Conservation (phyloP, 2,113 vertebrate species). For the Pontoporia blainvillei region DNA sequence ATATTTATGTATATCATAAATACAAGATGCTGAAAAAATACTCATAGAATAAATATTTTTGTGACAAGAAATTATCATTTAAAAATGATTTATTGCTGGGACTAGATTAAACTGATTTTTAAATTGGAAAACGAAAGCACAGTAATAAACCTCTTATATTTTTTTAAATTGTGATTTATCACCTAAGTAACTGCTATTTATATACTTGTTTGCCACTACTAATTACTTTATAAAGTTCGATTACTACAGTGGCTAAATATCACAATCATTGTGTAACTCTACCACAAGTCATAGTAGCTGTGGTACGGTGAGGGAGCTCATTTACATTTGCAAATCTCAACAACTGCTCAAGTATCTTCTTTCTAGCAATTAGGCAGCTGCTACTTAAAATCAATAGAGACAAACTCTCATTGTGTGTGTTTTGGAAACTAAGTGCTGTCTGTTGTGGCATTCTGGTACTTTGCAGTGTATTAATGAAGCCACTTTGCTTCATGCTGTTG, state of each 20-base stretch:
- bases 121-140: slow-evolving; percentile 53
- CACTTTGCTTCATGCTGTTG: slow-evolving; percentile 18
- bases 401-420: slow-evolving; percentile 64
- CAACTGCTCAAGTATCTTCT: slow-evolving; percentile 50
- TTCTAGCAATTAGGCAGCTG: slow-evolving; percentile 61
- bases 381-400: slow-evolving; percentile 65
- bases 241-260: slow-evolving; percentile 56
- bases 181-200: slow-evolving; percentile 47
- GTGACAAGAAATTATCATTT: slow-evolving; percentile 10
- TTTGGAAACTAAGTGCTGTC: slow-evolving; percentile 57
- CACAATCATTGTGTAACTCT: slow-evolving; percentile 5
- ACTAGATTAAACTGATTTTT: slow-evolving; percentile 21
- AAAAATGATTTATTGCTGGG: slow-evolving; percentile 24
- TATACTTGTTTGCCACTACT: slow-evolving; percentile 56
- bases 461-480: slow-evolving; percentile 55
- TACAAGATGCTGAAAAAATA: neutral
- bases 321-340: slow-evolving; percentile 57
- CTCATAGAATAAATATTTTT: slow-evolving; percentile 31
- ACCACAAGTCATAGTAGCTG: neutral
- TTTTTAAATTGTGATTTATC: slow-evolving; percentile 52
- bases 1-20: neutral
- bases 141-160: slow-evolving; percentile 67
- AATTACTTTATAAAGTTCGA: slow-evolving; percentile 59
- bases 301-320: neutral
- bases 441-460: slow-evolving; percentile 57